Evolutionary conservation across 2,113 vertebrate species (phyloP), one percentile per base, ranked within the genome.

Genomic region (Saimiri boliviensis): DNA sequence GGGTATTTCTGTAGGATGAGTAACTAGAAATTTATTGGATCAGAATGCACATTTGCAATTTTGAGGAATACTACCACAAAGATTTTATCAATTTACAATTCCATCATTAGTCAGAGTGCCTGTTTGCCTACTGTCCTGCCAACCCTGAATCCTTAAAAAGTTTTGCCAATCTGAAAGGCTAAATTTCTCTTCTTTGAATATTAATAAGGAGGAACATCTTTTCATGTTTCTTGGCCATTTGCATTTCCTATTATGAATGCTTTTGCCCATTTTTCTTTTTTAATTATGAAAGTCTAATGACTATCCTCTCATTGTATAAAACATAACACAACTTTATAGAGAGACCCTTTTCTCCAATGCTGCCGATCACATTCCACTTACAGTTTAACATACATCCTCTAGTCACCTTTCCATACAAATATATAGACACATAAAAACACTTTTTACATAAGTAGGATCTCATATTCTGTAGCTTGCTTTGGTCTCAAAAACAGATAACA

Each of bases 381-480:
- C 16, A 63, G 77, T 79, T 89, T 42, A 45, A 20, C 25, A 42
- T 89, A 73, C 0, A 21, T 84, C 32, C 56, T 88, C 11, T 86
- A 40, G 42, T 56, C 68, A 47, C 32, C 21, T 84, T 79, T 23
- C 45, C 27, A 27, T 82, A 87, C 63, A 74, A 84, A 70, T 77
- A 63, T 45, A 76, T 49, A 77, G 89, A 60, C 42, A 56, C 56
- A 56, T 63, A n/a, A 21, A 89, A 91, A 56, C 73, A 45, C 93
- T 92, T 89, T 96, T 95, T 92, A 83, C 90, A 74, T 86, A 95
- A 76, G 70, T 81, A 95, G 60, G 63, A 42, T 86, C 58, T 66
- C 70, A 73, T 82, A 3, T 63, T 93, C 81, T 88, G 11, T 37
- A 96, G 49, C 37, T 88, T 91, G 17, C 23, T 54, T 25, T 27